phyloP scores from a whole-genome alignment of 2,113 vertebrate genomes.

The Thamnophis sirtalis region DNA sequence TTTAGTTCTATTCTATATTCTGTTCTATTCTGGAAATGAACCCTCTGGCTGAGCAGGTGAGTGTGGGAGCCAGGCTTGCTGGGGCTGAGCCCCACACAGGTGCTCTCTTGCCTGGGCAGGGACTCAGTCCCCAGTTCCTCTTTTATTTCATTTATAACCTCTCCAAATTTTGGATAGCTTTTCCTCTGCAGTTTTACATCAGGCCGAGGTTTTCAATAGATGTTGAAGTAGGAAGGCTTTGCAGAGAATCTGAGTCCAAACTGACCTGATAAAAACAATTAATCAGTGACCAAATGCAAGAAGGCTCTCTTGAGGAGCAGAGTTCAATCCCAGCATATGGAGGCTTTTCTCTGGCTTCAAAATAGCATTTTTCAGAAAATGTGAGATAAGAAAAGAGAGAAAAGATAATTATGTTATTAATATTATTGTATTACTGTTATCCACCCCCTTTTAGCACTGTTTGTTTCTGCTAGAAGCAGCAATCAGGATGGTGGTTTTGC shows the following conservation, averaged over 20 bases:
- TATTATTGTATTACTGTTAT: not conserved
- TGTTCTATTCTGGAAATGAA: not conserved
- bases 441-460: not conserved
- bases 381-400: not conserved
- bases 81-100: not conserved
- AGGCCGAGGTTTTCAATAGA: not conserved
- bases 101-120: not conserved
- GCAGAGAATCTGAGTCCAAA: not conserved
- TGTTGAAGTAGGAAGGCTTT: not conserved
- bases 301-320: not conserved
- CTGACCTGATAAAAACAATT: not conserved
- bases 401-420: not conserved
- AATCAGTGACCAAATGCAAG: not conserved
- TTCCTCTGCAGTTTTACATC: not conserved
- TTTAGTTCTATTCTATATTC: not conserved
- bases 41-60: not conserved
- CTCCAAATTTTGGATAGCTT: not conserved
- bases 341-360: not conserved
- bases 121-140: not conserved
- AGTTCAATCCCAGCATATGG: not conserved
- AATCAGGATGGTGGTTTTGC: not conserved
- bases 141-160: not conserved
- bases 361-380: not conserved
- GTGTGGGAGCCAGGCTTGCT: not conserved
- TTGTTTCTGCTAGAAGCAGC: not conserved